Conservation (phyloP, 2,797 vertebrate species). For the Darevskia mixta region DNA sequence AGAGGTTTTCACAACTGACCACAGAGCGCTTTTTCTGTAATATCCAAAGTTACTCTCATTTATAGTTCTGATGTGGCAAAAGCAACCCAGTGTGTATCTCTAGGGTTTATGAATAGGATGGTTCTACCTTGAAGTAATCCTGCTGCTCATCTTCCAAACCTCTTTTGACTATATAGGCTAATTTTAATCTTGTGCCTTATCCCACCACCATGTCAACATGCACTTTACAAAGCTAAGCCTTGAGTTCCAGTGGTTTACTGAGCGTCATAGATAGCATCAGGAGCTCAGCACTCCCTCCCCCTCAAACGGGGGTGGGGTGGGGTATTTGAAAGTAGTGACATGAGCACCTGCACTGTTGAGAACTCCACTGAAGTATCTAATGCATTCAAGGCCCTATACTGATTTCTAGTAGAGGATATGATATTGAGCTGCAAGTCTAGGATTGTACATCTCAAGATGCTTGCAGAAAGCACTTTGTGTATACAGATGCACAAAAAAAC, state of each 20-base stretch:
- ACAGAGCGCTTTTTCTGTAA: background rate
- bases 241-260: fast-evolving
- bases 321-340: background rate
- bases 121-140: constrained; percentile 36
- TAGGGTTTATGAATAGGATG: background rate
- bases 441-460: background rate
- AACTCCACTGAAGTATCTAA: background rate
- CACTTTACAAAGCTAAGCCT: background rate
- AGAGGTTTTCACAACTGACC: background rate
- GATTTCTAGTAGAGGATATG: background rate
- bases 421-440: background rate
- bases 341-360: background rate
- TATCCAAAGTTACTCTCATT: background rate
- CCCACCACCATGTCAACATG: background rate
- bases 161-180: background rate
- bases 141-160: constrained; percentile 40
- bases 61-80: background rate
- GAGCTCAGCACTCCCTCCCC: background rate
- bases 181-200: constrained; percentile 67
- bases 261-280: fast-evolving
- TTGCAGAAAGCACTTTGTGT: background rate
- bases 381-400: background rate
- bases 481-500: background rate
- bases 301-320: background rate
- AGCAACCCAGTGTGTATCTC: background rate